phyloP scores from a whole-genome alignment of 2,888 invertebrate species.

The Zygothrica quintamaculata region DNA sequence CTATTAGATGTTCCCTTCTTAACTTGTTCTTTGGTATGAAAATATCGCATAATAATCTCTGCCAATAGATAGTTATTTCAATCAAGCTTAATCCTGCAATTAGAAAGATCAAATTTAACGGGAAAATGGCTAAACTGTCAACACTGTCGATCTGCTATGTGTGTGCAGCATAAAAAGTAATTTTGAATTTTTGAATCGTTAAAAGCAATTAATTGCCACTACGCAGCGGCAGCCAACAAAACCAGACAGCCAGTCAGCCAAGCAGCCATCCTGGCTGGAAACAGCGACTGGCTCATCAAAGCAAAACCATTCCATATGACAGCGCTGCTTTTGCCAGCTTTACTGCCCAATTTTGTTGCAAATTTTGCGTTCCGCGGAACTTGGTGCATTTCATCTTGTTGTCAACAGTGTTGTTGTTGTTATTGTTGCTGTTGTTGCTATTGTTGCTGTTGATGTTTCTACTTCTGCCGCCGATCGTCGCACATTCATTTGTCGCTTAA shows the following conservation, averaged over 20 bases:
- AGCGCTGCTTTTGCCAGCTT: constrained; percentile 57
- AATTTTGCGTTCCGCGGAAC: constrained; percentile 79
- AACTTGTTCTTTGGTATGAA: too few species aligned
- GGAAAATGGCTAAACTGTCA: background rate
- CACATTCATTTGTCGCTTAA: constrained; percentile 79
- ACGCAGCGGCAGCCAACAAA: constrained; percentile 64
- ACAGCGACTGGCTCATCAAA: constrained; percentile 50
- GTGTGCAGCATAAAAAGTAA: constrained; percentile 73
- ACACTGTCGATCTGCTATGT: constrained; percentile 39
- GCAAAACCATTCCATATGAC: constrained; percentile 53
- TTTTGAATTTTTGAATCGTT: constrained; percentile 80
- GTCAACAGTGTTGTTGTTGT: constrained; percentile 49
- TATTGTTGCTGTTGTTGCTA: constrained; percentile 31
- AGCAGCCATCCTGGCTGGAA: constrained; percentile 65
- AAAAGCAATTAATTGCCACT: constrained; percentile 79
- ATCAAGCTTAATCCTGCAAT: too few species aligned
- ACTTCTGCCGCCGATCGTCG: constrained; percentile 68
- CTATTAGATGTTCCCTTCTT: too few species aligned
- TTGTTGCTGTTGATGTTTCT: constrained; percentile 32
- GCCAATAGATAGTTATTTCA: too few species aligned
- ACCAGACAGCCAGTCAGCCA: constrained; percentile 34
- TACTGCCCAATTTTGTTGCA: constrained; percentile 79
- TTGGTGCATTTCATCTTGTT: constrained; percentile 78
- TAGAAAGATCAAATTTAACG: background rate
- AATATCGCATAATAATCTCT: too few species aligned